Base-by-base conservation (phyloP, 2,113 vertebrate genomes). In the Eubucco bourcierii region DNA sequence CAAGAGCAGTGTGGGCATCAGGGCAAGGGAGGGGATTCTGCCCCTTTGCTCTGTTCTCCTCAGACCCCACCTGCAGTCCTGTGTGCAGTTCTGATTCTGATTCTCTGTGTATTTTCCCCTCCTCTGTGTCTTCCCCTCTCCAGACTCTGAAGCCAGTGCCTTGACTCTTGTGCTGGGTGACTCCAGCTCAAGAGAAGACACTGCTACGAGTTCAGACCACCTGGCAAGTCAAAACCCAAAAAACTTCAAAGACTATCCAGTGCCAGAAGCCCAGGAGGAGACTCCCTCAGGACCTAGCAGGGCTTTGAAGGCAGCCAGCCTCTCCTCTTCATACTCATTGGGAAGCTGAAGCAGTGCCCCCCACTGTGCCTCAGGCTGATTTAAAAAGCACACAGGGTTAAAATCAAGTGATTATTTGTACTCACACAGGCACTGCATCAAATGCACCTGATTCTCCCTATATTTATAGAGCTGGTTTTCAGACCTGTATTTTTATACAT, bases 171-270 rank as follows among this genome's bases (percentile, higher is more conserved):
- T 80, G 94, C 93, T 84, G 55, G 63, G 87, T 20, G 19, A 88
- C 95, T 95, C 87, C 84, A 90, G 92, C 97, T 97, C 95, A 85
- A 93, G 74, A 56, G 11, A 85, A 97, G 64, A 67, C 2, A 10
- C 84, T 94, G 94, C 91, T 95, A 94, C 90, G 95, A 83, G n/a
- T 80, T 85, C 92, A 96, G 97, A 97, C 97, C 97, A 98, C 97
- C 97, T 98, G 96, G 97, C 95, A 97, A 97, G 97, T 46, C 65
- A 96, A 97, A 98, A 98, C 95, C 94, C 93, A 95, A 95, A 98
- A 97, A 97, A 97, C 97, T 98, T 98, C 98, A 98, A 98, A 98
- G 97, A 90, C 80, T 56, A 80, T 97, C 90, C 95, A 77, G 47
- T 61, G 92, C 96, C 94, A 92, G 96, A 97, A 95, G 81, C 93